Conservation (phyloP, 2,113 vertebrate species). For the Megaceryle maxima region DNA sequence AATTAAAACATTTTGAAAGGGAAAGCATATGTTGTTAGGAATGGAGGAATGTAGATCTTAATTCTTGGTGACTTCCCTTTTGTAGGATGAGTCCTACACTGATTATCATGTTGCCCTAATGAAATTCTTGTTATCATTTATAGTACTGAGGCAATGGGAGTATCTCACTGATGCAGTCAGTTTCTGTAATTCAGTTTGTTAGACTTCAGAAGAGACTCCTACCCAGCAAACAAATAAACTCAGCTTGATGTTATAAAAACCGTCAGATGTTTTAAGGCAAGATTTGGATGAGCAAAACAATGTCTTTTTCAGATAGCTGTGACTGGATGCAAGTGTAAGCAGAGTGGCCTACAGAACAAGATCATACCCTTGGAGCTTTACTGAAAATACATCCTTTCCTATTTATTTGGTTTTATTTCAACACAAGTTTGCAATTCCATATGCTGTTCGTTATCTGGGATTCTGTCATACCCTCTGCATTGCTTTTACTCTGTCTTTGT, state of each 20-base stretch:
- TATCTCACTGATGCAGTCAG: background rate
- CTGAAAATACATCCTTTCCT: background rate
- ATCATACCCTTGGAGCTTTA: slow-evolving; percentile 6
- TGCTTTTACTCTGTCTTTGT: background rate
- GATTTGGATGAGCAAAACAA: background rate
- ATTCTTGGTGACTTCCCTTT: background rate
- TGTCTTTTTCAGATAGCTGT: background rate
- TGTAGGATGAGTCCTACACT: background rate
- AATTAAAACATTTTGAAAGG: background rate
- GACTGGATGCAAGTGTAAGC: background rate
- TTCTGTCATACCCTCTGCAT: background rate
- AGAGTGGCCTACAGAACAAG: background rate
- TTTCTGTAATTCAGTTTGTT: background rate
- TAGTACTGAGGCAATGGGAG: background rate
- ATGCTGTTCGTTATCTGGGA: background rate
- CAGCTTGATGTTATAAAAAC: background rate
- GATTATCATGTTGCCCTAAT: background rate
- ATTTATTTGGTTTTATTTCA: slow-evolving; percentile 5
- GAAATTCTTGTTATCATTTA: background rate
- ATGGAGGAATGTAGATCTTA: background rate
- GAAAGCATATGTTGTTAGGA: background rate
- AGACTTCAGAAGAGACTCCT: background rate
- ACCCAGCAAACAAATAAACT: slow-evolving; percentile 13
- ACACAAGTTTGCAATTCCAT: background rate
- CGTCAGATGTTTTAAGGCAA: slow-evolving; percentile 5